Base-by-base conservation (phyloP, 1,140 invertebrate genomes). In the Glossosoma conforme region DNA sequence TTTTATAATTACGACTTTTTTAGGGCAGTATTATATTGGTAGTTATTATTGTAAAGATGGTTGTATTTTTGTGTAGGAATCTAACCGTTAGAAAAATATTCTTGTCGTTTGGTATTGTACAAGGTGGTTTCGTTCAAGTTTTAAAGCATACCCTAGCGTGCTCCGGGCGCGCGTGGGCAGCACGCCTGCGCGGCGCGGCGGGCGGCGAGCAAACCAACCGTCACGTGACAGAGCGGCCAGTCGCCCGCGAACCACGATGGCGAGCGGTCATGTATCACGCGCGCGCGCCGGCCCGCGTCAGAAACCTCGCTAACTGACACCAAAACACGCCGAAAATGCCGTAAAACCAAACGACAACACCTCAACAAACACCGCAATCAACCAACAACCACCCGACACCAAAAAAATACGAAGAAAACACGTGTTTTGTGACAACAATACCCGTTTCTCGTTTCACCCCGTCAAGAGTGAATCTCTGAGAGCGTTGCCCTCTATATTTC, bases 171-270 rank as follows among this genome's bases (percentile, higher is more conserved):
- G 25, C 4, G 24, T 10, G 1, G 14, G n/a, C 32, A 38, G 45
- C 52, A 24, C 44, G 54, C 44, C 60, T 70, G 70, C 70, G 71
- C 33, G 68, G 65, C 67, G 62, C 60, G 61, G 62, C 53, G 60
- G 58, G 70, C 67, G 69, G 64, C 66, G 66, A 75, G 68, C 71
- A 75, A 73, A 75, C 73, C 67, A 69, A 68, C 64, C 62, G 68
- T 75, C 72, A 75, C 72, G 72, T 75, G 72, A 75, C 70, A 64
- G 64, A 65, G 66, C 68, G 70, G 69, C 66, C 70, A 70, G 66
- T 72, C 68, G 61, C 62, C 72, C 72, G 70, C 30, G 47, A 30
- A 41, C 36, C 37, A 25, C n/a, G 28, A 51, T 42, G 36, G 44
- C 47, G 47, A 43, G 13, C 14, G 37, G 36, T 24, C 52, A 18